Base-by-base conservation (phyloP, 1,140 invertebrate species). In the Pantala flavescens region DNA sequence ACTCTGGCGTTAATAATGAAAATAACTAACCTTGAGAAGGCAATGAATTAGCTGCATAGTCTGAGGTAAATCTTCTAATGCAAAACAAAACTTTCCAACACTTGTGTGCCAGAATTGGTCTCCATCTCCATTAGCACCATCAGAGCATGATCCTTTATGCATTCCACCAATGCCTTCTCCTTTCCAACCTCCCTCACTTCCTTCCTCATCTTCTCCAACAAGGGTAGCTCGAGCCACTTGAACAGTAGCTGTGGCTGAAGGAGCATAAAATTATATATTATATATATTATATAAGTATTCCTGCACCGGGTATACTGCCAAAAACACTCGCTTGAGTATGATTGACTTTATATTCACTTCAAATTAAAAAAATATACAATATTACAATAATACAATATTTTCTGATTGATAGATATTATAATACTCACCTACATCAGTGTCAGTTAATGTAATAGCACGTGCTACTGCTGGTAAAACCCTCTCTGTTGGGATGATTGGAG, bases 41-140 rank as follows among this genome's bases (percentile, higher is more conserved):
- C 93, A 91, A 82, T 97, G 91, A 77, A 97, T 94, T 71, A 98
- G 93, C 81, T 98, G 96, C 71, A 99, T 82, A 75, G 96, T 91
- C 76, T 96, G 89, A 0, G 97, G 96, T 77, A 99, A 84, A 80
- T 95, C 91, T n/a, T 95, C 92, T 19, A 98, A 89, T 71, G 86
- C 88, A 83, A 98, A 97, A 79, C 92, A 90, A 80, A 97, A 97
- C 81, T 96, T 95, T 36, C 95, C 95, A 70, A 94, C 88, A 9
- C 92, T 94, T 0, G 95, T 97, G 75, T 93, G 90, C 95, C 95
- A 97, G 80, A 95, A 95, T 76, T 90, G 86, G 77, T 92, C 89
- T 63, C 5, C 3, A 7, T 63, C 49, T 19, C 49, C 49, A 63
- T 21, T 21, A 63, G n/a, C 49, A 63, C 49, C 49, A 80, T 43